phyloP scores from a whole-genome alignment of 2,797 vertebrate species.

The Anas bahamensis region DNA sequence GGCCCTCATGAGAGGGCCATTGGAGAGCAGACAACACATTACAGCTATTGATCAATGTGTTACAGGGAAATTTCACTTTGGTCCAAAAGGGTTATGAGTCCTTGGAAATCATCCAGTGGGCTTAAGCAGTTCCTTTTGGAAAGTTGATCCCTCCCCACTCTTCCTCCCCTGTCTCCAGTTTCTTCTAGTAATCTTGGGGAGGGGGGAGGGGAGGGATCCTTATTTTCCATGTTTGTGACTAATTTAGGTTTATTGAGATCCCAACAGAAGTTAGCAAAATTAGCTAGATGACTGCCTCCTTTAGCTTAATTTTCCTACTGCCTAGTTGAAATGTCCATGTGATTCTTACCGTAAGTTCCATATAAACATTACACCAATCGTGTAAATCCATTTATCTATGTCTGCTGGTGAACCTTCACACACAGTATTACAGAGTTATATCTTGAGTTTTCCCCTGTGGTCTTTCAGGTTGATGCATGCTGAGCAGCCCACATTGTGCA shows the following conservation, averaged over 20 bases:
- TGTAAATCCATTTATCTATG: not conserved
- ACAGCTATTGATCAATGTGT: not conserved
- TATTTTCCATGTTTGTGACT: not conserved
- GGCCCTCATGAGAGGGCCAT: not conserved
- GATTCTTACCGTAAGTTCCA: not conserved
- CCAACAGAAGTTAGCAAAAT: not conserved
- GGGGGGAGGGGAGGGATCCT: not conserved
- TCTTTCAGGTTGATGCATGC: slow-evolving; percentile 33
- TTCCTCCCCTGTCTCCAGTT: not conserved
- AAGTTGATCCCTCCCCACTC: not conserved
- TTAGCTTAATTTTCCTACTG: not conserved
- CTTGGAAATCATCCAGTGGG: not conserved
- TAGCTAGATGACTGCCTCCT: not conserved
- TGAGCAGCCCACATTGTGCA: not conserved
- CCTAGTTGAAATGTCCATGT: not conserved
- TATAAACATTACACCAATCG: not conserved
- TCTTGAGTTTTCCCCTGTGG: not conserved
- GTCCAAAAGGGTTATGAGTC: not conserved
- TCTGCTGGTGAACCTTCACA: not conserved
- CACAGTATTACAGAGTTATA: not conserved
- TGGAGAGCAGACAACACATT: not conserved
- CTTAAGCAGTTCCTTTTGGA: slow-evolving; percentile 1
- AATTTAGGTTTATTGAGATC: not conserved
- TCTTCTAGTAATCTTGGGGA: not conserved
- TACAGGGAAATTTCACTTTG: not conserved